These are phyloP conservation scores for Paracyprichromis sp. DNA, from an alignment of 2,113 vertebrate species.

Conservation along the genomic window DNA sequence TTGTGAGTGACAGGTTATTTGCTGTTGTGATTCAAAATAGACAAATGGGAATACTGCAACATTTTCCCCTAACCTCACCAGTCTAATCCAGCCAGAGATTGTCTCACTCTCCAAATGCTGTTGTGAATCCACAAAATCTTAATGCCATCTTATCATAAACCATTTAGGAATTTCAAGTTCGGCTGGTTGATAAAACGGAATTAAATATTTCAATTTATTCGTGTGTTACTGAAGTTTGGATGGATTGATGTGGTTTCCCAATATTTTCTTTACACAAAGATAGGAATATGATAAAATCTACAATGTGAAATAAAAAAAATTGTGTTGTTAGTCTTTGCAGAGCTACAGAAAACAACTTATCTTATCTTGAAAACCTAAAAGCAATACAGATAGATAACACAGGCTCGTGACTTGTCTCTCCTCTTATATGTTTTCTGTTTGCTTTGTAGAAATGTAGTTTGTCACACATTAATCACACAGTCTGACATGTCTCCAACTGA, in stretches of 20 bases:
- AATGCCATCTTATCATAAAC: background rate
- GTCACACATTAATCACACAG: background rate
- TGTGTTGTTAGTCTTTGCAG: background rate
- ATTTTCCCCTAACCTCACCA: background rate
- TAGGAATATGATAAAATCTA: background rate
- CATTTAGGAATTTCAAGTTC: background rate
- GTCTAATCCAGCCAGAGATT: background rate
- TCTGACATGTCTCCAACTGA: background rate
- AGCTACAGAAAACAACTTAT: background rate
- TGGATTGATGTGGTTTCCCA: background rate
- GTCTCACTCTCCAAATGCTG: background rate
- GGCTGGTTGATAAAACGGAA: background rate
- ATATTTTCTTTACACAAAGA: background rate
- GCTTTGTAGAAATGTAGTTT: background rate
- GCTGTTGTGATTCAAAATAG: background rate
- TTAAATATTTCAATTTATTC: background rate
- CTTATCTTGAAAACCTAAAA: background rate
- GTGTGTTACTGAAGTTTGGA: background rate
- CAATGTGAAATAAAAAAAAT: background rate
- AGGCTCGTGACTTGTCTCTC: background rate
- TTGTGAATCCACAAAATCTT: background rate
- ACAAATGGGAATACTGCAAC: background rate
- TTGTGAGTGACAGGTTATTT: conserved; percentile 38
- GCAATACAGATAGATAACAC: background rate
- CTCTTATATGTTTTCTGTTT: background rate